Base-by-base conservation (phyloP, 2,797 vertebrate species). In the Pangasius mekongensis region DNA sequence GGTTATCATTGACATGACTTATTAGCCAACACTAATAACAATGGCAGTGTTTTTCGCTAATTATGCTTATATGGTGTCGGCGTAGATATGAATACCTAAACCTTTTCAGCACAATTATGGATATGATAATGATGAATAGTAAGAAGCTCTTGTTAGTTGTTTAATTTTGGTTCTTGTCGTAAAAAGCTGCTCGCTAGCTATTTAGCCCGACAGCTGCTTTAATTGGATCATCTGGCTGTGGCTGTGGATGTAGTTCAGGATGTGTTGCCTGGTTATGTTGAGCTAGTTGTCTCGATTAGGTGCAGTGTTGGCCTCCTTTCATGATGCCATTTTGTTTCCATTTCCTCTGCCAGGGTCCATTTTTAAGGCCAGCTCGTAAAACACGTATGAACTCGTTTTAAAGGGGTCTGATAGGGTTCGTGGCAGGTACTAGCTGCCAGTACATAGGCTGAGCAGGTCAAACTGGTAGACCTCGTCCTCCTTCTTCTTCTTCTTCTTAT, bases 271-370 rank as follows among this genome's bases (percentile, higher is more conserved):
- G 64, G 58, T 84, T 66, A 6, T 52, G 20, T 33, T 69, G 0
- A 22, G 22, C 84, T 89, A 78, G 30, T 81, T 82, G 20, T 67
- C 74, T 90, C 20, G 0, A 24, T 83, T 30, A 77, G 22, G 36
- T 58, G 66, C 2, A 13, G 36, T 80, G 60, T 33, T 67, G 87
- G 77, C 39, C 43, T 82, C 83, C 54, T 62, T 81, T 85, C 54
- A 60, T 62, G 91, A 88, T 91, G 91, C 91, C 89, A 89, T 91
- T 91, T 91, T 91, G 91, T 90, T 90, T 90, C 62, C 20, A 87
- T 64, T 56, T 54, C 49, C 14, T 71, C 47, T 80, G 71, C 22
- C 33, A 88, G 33, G 62, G 82, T 81, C 71, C 82, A 87, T 82
- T 56, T 77, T 73, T 87, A n/a, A 83, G 24, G 13, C 43, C 64